Evolutionary conservation across 2,113 vertebrate genomes (phyloP).

Genomic region (Hypomesus transpacificus): DNA sequence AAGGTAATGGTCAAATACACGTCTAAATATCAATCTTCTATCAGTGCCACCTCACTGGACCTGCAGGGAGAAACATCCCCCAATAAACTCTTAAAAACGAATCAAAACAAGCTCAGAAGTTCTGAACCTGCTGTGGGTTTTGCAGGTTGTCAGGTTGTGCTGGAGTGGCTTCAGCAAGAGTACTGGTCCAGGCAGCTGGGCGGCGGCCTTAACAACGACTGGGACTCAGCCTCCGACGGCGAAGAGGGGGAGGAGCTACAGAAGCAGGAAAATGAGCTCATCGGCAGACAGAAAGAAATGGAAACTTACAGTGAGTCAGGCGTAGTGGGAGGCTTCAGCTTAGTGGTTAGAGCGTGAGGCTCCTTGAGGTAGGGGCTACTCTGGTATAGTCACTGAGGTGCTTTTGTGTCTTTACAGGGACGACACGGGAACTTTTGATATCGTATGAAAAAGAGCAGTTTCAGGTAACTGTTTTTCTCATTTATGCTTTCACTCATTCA

Average conservation of each 20-base stretch:
- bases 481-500: not conserved
- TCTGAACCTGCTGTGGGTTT: constrained; percentile 14
- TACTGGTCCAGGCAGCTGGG: constrained; percentile 91
- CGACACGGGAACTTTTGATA: constrained; percentile 76
- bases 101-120: no score
- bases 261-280: constrained; percentile 45
- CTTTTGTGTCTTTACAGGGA: constrained; percentile 59
- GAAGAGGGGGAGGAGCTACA: constrained; percentile 62
- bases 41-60: no score
- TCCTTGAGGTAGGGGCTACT: not conserved
- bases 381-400: not conserved
- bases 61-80: no score
- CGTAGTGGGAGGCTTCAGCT: no score
- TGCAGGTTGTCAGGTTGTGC: constrained; percentile 82
- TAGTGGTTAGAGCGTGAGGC: no score
- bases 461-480: constrained; percentile 66
- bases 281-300: constrained; percentile 69
- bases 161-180: constrained; percentile 90
- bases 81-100: no score
- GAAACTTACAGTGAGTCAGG: constrained; percentile 73
- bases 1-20: no score
- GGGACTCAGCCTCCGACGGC: constrained; percentile 70
- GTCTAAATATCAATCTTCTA: no score
- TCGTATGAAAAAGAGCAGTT: constrained; percentile 86
- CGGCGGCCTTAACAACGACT: constrained; percentile 70